Base-by-base conservation (phyloP, 1,140 invertebrate species). In the Ooceraea biroi region DNA sequence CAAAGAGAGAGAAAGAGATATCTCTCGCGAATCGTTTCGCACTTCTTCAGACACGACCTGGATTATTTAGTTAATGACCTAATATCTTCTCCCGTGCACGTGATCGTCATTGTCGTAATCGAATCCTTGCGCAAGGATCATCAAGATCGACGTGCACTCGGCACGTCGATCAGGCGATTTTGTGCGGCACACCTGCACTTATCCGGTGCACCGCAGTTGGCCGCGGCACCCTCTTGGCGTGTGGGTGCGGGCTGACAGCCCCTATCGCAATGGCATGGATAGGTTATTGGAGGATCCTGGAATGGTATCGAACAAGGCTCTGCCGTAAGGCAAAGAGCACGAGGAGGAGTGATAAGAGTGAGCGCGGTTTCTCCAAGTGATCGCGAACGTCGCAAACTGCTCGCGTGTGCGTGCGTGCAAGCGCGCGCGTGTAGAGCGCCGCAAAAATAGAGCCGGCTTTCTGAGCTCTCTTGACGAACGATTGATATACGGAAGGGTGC, bases 271-370 rank as follows among this genome's bases (percentile, higher is more conserved):
- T 89, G 88, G 85, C 87, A 83, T 48, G 82, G 82, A 87, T 93
- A 92, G 89, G 78, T 93, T 93, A 93, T 93, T 92, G 92, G 88
- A 92, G 90, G 89, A 36, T 92, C 91, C 90, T 94, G 91, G 92
- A 93, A 92, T 91, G 91, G 90, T 92, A 92, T 91, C 90, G 90
- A 91, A 90, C 88, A 91, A 90, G 87, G 69, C 80, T 82, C 74
- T 72, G 71, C 48, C 65, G 44, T 74, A 22, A 68, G 78, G 7
- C 36, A 2, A 7, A 7, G 36, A 52, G 66, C 58, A 73, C 83
- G 88, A 86, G 83, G 87, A 88, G 55, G 57, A 52, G 77, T 87
- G 84, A 85, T 86, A 86, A 87, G 84, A 87, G 72, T 50, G 82
- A 86, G 74, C 73, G 74, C 73, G 65, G 82, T 83, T 82, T 87